These are phyloP conservation scores for Punctoribates punctum DNA, from an alignment of 2,888 invertebrate species.

Conservation along the genomic window DNA sequence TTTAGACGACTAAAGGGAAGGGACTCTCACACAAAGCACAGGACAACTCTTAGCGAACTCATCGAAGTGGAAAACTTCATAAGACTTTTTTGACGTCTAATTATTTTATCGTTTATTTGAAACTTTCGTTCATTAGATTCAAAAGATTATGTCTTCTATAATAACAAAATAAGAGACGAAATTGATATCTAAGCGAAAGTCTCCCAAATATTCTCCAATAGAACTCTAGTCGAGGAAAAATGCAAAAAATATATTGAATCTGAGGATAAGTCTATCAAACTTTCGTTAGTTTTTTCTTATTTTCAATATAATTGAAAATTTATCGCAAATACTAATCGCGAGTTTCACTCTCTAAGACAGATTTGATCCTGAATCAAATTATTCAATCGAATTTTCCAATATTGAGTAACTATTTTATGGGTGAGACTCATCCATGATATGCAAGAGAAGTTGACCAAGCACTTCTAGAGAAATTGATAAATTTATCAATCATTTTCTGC, in stretches of 20 bases:
- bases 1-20: not conserved
- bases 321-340: not conserved
- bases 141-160: not conserved
- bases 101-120: conserved; percentile 16
- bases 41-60: not conserved
- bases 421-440: no score
- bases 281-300: not conserved
- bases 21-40: not conserved
- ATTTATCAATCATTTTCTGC: no score
- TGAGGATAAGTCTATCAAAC: conserved; percentile 9
- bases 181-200: no score
- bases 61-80: not conserved
- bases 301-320: not conserved
- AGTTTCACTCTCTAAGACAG: not conserved
- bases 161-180: not conserved
- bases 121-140: not conserved
- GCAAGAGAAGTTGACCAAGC: no score
- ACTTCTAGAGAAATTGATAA: no score
- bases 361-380: no score
- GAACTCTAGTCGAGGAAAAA: not conserved
- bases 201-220: no score
- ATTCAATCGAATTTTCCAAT: no score
- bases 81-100: conserved; percentile 17
- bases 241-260: not conserved
- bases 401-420: no score